A percentile compares a stretch with the other conserved stretches of the same genome.
These are phyloP conservation scores for Ennomos quercinarius DNA, from an alignment of 2,888 invertebrate genomes.

Conservation along the genomic window DNA sequence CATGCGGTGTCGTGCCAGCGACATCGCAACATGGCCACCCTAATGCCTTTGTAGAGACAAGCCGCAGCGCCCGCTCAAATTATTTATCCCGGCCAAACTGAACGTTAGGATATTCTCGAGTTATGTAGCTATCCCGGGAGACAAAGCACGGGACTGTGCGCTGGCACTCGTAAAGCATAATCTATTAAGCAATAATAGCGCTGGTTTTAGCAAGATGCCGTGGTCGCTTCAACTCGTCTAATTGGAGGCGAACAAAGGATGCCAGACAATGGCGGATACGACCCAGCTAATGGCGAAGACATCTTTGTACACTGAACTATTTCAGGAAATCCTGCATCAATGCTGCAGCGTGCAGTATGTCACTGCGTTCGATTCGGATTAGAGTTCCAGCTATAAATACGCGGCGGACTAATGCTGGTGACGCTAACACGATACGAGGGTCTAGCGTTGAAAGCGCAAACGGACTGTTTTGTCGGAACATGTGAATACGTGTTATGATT, in stretches of 20 bases:
- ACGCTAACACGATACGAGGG: constrained; percentile 48
- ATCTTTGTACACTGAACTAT: constrained; percentile 54
- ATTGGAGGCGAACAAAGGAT: constrained; percentile 74
- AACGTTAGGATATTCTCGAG: constrained; percentile 45
- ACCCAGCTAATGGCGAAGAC: constrained; percentile 62
- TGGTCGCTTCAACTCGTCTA: constrained; percentile 48
- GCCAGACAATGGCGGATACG: constrained; percentile 57
- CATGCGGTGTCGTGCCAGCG: constrained; percentile 29
- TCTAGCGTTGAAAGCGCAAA: constrained; percentile 38
- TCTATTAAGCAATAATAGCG: constrained; percentile 72
- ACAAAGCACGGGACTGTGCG: constrained; percentile 55
- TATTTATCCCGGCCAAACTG: constrained; percentile 51
- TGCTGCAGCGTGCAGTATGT: constrained; percentile 40
- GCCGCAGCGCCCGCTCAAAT: constrained; percentile 52
- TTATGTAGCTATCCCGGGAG: constrained; percentile 46
- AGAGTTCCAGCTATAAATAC: constrained; percentile 66
- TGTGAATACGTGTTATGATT: constrained; percentile 44
- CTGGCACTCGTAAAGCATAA: constrained; percentile 60
- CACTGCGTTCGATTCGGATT: constrained; percentile 49
- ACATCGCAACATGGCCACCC: constrained; percentile 39
- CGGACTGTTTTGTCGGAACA: constrained; percentile 42
- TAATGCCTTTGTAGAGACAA: constrained; percentile 45
- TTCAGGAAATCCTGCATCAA: constrained; percentile 41
- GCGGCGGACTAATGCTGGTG: constrained; percentile 57
- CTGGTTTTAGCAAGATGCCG: constrained; percentile 41